Evolutionary conservation across 2,797 vertebrate genomes (phyloP).

Genomic region (Pseudochirops corinnae): DNA sequence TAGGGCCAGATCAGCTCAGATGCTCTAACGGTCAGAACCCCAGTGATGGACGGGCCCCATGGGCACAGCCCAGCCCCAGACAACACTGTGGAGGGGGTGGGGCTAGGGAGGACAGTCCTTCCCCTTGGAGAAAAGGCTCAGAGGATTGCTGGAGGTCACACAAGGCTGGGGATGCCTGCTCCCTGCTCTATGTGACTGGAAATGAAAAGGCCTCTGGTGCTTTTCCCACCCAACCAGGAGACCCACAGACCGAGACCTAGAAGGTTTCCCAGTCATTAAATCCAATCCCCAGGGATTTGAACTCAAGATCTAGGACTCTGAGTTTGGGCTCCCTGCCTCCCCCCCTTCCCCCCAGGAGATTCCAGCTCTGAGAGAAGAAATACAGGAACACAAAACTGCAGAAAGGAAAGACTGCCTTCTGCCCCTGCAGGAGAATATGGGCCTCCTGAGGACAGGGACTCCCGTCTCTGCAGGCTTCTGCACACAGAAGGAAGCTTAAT

Average conservation of each 20-base stretch:
- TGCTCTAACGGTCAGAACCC: background rate
- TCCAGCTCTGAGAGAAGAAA: background rate
- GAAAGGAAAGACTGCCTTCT: background rate
- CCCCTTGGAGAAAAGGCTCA: background rate
- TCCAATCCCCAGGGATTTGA: too few relatives aligned
- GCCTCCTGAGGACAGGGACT: background rate
- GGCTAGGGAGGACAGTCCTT: background rate
- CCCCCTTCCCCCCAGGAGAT: background rate
- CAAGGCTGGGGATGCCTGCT: background rate
- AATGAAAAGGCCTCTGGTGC: too few relatives aligned
- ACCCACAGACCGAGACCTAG: background rate
- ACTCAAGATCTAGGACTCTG: background rate
- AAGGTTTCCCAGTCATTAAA: background rate
- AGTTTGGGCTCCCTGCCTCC: background rate
- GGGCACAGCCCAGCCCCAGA: background rate
- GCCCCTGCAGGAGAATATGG: background rate
- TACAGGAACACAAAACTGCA: background rate
- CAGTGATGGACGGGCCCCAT: rapidly evolving
- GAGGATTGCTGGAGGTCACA: background rate
- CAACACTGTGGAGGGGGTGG: background rate
- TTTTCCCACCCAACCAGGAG: background rate
- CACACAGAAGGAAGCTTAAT: background rate
- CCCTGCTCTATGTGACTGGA: background rate
- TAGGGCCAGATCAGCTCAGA: background rate
- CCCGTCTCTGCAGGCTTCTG: background rate